Conservation (phyloP, 2,113 vertebrate genomes). For the Oriolus oriolus region DNA sequence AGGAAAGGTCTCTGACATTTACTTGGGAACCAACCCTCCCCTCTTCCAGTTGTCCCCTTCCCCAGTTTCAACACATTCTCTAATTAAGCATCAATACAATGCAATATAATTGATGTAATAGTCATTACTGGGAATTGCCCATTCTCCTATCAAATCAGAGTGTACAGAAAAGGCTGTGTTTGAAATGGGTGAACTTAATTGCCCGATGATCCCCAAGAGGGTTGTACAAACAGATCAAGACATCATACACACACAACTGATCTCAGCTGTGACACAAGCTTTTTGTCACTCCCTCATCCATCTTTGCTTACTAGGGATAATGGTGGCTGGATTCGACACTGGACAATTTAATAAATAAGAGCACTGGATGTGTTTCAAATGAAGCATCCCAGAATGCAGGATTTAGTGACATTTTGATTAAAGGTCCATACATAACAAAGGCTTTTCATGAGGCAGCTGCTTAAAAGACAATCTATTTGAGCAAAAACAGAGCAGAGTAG, state of each 20-base stretch:
- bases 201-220: constrained; percentile 65
- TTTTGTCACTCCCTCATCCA: constrained; percentile 64
- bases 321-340: not conserved
- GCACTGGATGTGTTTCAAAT: constrained; percentile 33
- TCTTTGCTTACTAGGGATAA: constrained; percentile 65
- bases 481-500: constrained; percentile 28
- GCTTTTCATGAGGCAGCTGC: constrained; percentile 47
- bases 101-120: constrained; percentile 73
- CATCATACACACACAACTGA: constrained; percentile 48
- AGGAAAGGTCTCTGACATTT: constrained; percentile 65
- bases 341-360: constrained; percentile 59
- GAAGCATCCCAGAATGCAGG: constrained; percentile 32
- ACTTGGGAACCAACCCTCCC: constrained; percentile 23
- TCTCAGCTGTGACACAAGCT: constrained; percentile 42
- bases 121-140: constrained; percentile 74
- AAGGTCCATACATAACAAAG: not conserved
- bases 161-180: constrained; percentile 42
- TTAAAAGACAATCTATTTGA: constrained; percentile 56
- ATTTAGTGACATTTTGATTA: constrained; percentile 59
- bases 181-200: constrained; percentile 72
- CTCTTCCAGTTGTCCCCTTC: constrained; percentile 25
- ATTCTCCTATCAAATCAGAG: constrained; percentile 67
- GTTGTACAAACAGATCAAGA: constrained; percentile 76
- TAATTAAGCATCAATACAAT: constrained; percentile 76
- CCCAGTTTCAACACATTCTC: constrained; percentile 62